phyloP scores from a whole-genome alignment of 2,888 invertebrate species.

The Leucania comma region DNA sequence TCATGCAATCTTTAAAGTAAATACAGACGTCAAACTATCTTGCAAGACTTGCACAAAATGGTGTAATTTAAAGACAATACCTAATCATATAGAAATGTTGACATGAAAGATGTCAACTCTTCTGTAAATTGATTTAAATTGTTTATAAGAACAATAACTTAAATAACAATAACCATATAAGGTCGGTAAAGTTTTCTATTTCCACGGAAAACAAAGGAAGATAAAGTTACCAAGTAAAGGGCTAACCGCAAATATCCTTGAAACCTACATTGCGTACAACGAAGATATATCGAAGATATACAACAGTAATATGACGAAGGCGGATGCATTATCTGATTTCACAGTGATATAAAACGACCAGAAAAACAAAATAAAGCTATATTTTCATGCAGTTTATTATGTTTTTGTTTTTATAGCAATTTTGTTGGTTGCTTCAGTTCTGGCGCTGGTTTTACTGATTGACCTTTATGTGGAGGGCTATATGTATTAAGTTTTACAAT shows the following conservation, averaged over 20 bases:
- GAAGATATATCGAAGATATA: constrained; percentile 11
- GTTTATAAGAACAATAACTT: too few species aligned
- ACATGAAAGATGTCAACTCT: background rate
- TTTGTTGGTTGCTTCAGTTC: background rate
- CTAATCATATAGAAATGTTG: background rate
- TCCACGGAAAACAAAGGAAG: constrained; percentile 16
- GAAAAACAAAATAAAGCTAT: constrained; percentile 24
- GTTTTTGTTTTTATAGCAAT: constrained; percentile 13
- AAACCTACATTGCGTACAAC: constrained; percentile 3
- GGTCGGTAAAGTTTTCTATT: constrained; percentile 3
- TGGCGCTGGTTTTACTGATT: constrained; percentile 16
- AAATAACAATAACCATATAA: background rate
- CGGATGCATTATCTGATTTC: constrained; percentile 54
- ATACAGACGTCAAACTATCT: constrained; percentile 6
- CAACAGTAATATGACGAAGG: constrained; percentile 28
- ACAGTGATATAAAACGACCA: constrained; percentile 31
- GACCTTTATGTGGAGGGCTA: constrained; percentile 1
- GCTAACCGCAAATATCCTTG: constrained; percentile 51
- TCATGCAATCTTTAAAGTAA: constrained; percentile 1
- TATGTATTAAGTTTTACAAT: constrained; percentile 23
- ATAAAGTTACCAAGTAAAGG: constrained; percentile 34
- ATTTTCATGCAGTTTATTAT: constrained; percentile 27
- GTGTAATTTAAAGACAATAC: constrained; percentile 16
- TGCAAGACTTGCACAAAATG: constrained; percentile 8
- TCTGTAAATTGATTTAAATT: too few species aligned